These are phyloP conservation scores for Lysiphlebus fabarum DNA, from an alignment of 1,140 invertebrate genomes.

Conservation along the genomic window DNA sequence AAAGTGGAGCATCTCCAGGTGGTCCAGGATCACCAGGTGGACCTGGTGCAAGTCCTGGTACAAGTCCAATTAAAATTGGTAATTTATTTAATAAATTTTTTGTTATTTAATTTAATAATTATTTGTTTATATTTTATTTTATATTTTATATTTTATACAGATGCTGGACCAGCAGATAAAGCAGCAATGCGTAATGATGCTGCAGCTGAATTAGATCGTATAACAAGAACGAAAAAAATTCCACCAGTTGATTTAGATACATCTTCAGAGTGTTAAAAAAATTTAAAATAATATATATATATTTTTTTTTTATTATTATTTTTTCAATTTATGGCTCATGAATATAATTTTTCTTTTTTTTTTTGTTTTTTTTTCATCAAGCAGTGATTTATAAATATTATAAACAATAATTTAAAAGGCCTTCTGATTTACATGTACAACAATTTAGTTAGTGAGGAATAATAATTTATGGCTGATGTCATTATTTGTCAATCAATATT, in stretches of 20 bases:
- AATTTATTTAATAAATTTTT: slow-evolving; percentile 14
- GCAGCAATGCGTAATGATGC: slow-evolving; percentile 80
- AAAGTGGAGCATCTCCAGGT: slow-evolving; percentile 64
- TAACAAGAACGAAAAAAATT: slow-evolving; percentile 71
- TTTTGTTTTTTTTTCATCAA: no score
- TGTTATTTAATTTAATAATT: neutral
- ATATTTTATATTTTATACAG: slow-evolving; percentile 37
- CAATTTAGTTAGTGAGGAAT: no score
- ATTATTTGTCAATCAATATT: no score
- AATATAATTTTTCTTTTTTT: neutral
- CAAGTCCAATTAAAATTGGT: slow-evolving; percentile 48
- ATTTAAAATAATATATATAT: neutral
- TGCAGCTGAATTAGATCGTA: slow-evolving; percentile 86
- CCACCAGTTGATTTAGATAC: slow-evolving; percentile 47
- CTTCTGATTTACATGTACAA: no score
- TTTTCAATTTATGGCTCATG: slow-evolving; percentile 9
- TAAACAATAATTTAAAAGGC: no score
- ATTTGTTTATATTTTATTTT: slow-evolving; percentile 5
- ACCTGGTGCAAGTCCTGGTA: slow-evolving; percentile 40
- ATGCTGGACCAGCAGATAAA: slow-evolving; percentile 56
- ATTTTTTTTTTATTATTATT: no score
- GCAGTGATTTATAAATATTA: no score
- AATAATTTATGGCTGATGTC: no score
- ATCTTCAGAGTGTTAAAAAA: slow-evolving; percentile 44
- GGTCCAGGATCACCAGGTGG: slow-evolving; percentile 55